Evolutionary conservation across 2,797 vertebrate species (phyloP), one percentile per base, ranked within the genome.

Genomic region (Decapterus maruadsi): DNA sequence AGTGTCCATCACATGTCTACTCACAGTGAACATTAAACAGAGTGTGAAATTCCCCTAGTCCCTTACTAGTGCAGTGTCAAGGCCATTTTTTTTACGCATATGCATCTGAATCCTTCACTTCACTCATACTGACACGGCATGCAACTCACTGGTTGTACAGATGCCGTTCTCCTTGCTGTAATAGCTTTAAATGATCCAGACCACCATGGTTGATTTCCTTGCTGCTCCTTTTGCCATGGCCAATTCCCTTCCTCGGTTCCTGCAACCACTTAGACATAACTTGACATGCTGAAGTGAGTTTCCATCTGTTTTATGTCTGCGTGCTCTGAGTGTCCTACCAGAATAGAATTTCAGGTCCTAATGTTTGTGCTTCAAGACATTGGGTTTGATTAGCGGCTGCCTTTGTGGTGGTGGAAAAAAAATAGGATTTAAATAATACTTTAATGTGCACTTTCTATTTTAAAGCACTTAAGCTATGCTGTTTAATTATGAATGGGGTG

Each of bases 141-240:
- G 71, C 78, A 76, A 60, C 63, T 80, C 29, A 11, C 60, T 78
- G 58, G 57, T 77, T 72, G 68, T 70, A 51, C 59, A 81, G 77
- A 89, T 82, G 82, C 79, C 68, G 68, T 76, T 84, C 82, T 79
- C 53, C 14, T 51, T 70, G 77, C 66, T 79, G 63, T 82, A 82
- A 87, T 83, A 58, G 77, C 83, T 78, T 54, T 77, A 88, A 93
- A 92, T 88, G 86, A 89, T 90, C 77, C 83, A 78, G 72, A 83
- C 78, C 82, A 82, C 81, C 77, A 75, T 80, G 85, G 72, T 81
- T 85, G 84, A 88, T 91, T 91, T 89, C 60, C 59, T 89, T 75
- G 64, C 63, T 75, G 73, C 87, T 89, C 68, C 57, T 87, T 86
- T 88, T 79, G 76, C 84, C 82, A 81, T 72, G 59, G 78, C 68